phyloP scores from a whole-genome alignment of 1,140 invertebrate genomes.

The Philaenus spumarius region DNA sequence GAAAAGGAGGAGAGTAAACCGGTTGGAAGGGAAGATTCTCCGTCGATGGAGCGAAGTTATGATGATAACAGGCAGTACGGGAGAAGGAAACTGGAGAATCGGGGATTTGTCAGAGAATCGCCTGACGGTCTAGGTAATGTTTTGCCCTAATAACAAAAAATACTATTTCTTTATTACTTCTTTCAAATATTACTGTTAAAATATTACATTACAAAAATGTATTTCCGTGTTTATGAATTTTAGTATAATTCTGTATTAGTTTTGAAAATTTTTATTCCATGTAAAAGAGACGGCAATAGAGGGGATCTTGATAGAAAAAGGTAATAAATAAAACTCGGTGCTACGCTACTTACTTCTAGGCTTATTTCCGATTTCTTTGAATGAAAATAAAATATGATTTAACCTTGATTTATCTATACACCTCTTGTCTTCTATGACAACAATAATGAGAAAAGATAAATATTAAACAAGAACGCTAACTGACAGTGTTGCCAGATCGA shows the following conservation, averaged over 20 bases:
- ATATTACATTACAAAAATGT: background rate
- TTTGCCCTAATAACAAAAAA: background rate
- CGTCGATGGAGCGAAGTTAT: too few species aligned
- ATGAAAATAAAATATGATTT: too few species aligned
- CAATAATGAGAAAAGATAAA: too few species aligned
- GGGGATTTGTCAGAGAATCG: slow-evolving; percentile 8
- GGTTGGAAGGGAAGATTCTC: background rate
- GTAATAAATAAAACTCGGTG: too few species aligned
- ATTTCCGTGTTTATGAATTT: background rate
- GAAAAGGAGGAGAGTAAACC: slow-evolving; percentile 3
- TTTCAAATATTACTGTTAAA: background rate
- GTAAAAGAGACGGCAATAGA: background rate
- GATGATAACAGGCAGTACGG: slow-evolving; percentile 6
- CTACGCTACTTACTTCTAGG: too few species aligned
- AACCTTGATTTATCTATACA: too few species aligned
- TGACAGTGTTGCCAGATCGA: too few species aligned
- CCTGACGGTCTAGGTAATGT: background rate
- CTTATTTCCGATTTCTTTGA: too few species aligned
- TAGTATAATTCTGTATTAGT: background rate
- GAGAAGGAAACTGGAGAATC: slow-evolving; percentile 15
- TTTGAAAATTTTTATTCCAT: background rate
- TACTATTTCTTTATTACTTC: background rate
- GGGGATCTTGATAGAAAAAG: too few species aligned
- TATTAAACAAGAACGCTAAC: too few species aligned
- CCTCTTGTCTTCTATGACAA: too few species aligned